Base-by-base conservation (phyloP, 2,888 invertebrate genomes). In the Leptogaster cylindrica region DNA sequence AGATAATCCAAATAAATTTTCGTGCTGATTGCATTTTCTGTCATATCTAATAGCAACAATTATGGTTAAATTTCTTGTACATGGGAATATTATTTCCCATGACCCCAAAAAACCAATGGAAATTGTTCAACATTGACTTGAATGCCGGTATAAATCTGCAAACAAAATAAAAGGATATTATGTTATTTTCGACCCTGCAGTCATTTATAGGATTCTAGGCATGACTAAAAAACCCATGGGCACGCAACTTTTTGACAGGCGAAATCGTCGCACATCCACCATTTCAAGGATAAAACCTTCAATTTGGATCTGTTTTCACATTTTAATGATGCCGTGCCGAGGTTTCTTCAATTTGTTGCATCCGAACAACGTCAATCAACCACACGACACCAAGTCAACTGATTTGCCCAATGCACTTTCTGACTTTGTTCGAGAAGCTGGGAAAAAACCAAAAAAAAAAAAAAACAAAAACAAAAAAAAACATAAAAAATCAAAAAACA, bases 181-280 rank as follows among this genome's bases (percentile, higher is more conserved):
- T 28, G 51, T 31, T 28, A 16, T 33, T 18, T 33, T 52, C 52
- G 33, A 52, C 18, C 18, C 33, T 12, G 12, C 23, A 18, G 10
- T 52, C 52, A 31, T 18, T 52, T 52, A 33, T 16, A n/a, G n/a
- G 52, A 33, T 52, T 31, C 33, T 58, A 25, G 25, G 39, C 58
- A 39, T 58, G 58, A 58, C 58, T 41, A 39, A 48, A 64, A 64
- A 64, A 64, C 64, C 33, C 64, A 64, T 64, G 48, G 64, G 64
- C 64, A 64, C 64, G 64, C 64, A 64, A 64, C 48, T 64, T 64
- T 64, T 64, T 64, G 64, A 64, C 64, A 64, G 64, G 25, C 20
- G 16, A 46, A 64, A 64, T 64, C 64, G 33, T 48, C 64, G 64
- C 48, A 48, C 36, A 16, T 39, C 4, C 18, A 14, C 16, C 23